Percentiles rank a stretch among this genome's conserved stretches.
Conservation (phyloP, 2,113 vertebrate genomes). For the Microcebus murinus region DNA sequence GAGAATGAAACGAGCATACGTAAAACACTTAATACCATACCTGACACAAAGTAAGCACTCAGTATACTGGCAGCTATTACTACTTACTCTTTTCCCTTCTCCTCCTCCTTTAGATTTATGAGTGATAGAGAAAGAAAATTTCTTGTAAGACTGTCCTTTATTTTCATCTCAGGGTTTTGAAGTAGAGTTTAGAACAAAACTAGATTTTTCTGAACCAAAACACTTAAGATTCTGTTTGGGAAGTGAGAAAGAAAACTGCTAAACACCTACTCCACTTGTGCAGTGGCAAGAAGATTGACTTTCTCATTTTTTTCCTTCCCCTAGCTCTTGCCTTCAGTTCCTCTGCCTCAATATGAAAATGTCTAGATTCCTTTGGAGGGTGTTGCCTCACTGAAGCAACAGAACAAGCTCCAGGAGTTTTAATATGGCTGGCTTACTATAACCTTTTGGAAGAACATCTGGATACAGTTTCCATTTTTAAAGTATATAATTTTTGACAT, state of each 20-base stretch:
- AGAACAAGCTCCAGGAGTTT: background rate
- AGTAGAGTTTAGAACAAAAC: slow-evolving; percentile 44
- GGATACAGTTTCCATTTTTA: slow-evolving; percentile 29
- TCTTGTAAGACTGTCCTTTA: background rate
- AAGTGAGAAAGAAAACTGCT: slow-evolving; percentile 54
- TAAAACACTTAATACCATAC: background rate
- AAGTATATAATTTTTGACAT: background rate
- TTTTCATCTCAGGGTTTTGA: slow-evolving; percentile 44
- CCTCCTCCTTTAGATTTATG: background rate
- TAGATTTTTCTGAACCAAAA: slow-evolving; percentile 54
- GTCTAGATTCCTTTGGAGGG: background rate
- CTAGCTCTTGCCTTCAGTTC: background rate
- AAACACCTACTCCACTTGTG: background rate
- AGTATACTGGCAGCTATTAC: background rate
- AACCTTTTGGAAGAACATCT: slow-evolving; percentile 9
- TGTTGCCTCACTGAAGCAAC: background rate
- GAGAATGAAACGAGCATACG: background rate
- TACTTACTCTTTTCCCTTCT: background rate
- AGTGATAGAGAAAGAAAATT: slow-evolving; percentile 17
- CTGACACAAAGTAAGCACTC: background rate
- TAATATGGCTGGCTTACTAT: background rate
- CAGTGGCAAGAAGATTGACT: background rate
- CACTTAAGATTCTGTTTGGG: slow-evolving; percentile 51
- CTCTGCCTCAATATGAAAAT: background rate
- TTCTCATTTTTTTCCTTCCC: slow-evolving; percentile 40